Percentiles rank a stretch among this genome's conserved stretches.
phyloP scores from a whole-genome alignment of 2,797 vertebrate species.

The Typhlichthys subterraneus region DNA sequence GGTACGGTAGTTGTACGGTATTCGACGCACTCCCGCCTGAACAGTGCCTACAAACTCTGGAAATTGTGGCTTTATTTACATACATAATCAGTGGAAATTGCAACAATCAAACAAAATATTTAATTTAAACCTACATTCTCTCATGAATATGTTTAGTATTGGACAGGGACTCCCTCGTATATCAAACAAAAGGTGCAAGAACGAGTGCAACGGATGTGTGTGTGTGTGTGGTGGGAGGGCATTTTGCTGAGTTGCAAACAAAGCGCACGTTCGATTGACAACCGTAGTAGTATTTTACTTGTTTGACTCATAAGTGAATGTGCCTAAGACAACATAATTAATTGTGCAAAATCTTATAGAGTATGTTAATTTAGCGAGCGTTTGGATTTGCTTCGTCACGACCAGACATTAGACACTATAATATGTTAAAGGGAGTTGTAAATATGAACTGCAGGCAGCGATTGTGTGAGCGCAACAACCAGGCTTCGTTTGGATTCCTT shows the following conservation, averaged over 20 bases:
- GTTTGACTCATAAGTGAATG: not conserved
- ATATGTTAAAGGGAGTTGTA: slow-evolving; percentile 5
- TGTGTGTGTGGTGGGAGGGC: slow-evolving; percentile 44
- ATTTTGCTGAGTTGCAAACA: slow-evolving; percentile 62
- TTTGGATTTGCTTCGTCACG: not conserved
- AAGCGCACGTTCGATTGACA: slow-evolving; percentile 41
- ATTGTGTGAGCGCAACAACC: slow-evolving; percentile 29
- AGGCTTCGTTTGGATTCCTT: slow-evolving; percentile 70
- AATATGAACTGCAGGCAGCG: slow-evolving; percentile 24
- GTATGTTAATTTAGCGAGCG: not conserved
- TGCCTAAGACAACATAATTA: too few species aligned
- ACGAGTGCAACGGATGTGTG: slow-evolving; percentile 50
- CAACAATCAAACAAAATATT: not conserved
- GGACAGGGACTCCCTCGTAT: not conserved
- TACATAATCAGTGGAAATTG: fast-evolving
- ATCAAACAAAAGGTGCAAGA: slow-evolving; percentile 74
- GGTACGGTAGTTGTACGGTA: too few species aligned
- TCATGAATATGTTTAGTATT: slow-evolving; percentile 23
- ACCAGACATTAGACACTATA: not conserved
- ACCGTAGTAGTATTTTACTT: not conserved
- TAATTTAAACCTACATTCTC: slow-evolving; percentile 38
- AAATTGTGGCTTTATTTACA: slow-evolving; percentile 15
- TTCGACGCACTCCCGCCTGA: too few species aligned
- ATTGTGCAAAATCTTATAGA: too few species aligned
- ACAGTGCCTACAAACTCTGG: slow-evolving; percentile 32